phyloP scores from a whole-genome alignment of 2,113 vertebrate genomes.

The Lagopus leucura region DNA sequence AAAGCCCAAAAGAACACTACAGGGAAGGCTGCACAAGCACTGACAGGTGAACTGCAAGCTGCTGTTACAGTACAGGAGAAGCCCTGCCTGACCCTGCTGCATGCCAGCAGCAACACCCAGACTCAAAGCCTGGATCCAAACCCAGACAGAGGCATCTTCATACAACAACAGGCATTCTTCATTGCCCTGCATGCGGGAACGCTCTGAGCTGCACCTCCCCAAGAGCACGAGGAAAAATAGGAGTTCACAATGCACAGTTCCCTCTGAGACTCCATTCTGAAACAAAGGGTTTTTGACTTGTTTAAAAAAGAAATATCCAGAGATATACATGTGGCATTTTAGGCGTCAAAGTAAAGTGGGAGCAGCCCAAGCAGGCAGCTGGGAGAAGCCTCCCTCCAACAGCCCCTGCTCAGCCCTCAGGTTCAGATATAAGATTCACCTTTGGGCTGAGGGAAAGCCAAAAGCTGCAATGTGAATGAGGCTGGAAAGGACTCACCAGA shows the following conservation, averaged over 20 bases:
- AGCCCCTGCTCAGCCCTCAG: neutral
- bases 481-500: neutral
- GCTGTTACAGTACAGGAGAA: neutral
- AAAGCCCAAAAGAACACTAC: neutral
- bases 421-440: neutral
- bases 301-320: neutral
- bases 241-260: neutral
- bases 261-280: accelerated
- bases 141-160: neutral
- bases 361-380: neutral
- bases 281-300: neutral
- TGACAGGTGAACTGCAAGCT: neutral
- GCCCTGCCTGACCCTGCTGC: neutral
- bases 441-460: neutral
- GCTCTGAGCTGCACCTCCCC: neutral
- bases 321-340: neutral
- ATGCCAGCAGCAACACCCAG: neutral
- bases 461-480: neutral
- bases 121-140: neutral
- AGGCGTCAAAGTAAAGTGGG: neutral
- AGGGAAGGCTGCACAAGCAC: neutral
- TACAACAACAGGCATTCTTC: neutral
- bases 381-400: neutral
- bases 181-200: neutral
- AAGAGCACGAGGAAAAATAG: accelerated